Evolutionary conservation across 1,140 invertebrate genomes (phyloP), one percentile per base, ranked within the genome.

Genomic region (Papilio xuthus): DNA sequence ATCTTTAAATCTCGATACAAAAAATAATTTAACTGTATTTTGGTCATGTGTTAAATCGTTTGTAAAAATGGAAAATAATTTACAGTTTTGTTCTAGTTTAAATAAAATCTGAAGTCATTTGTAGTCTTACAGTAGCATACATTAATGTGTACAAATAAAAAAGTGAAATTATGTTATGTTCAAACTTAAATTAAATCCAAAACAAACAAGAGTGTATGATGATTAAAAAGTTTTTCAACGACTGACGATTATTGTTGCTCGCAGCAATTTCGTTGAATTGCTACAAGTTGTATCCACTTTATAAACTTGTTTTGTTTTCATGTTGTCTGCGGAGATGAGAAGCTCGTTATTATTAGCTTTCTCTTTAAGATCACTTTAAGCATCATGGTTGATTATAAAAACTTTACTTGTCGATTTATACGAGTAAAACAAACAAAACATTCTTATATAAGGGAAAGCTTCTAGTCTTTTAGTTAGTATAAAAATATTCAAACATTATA

Each of bases 301-400:
- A 60, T 60, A 60, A 60, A 60, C 20, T 47, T 47, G 44, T 60
- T 26, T 60, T 60, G 56, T 60, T 60, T 60, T 60, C 9, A 60
- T 60, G 56, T 26, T 60, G 2, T 60, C 56, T 8, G 10, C 26
- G 56, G 9, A 23, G 56, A 23, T 2, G 4, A 20, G 23, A 18
- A 60, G 23, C 56, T 60, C 9, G 23, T 60, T 60, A 10, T 26
- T 26, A 60, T 23, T 13, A 13, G 0, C 18, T n/a, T 50, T n/a
- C 7, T n/a, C 47, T 50, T 50, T 53, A 15, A 53, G 50, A 53
- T 53, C 18, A 20, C 2, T 53, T 18, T 8, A n/a, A n/a, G n/a
- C n/a, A n/a, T n/a, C n/a, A n/a, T n/a, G n/a, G n/a, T n/a, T n/a
- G n/a, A n/a, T n/a, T n/a, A n/a, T n/a, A n/a, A n/a, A n/a, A n/a